A percentile compares a stretch with the other conserved stretches of the same genome.
phyloP scores from a whole-genome alignment of 92 coral and sea anemone genomes.

The Porites lobata region DNA sequence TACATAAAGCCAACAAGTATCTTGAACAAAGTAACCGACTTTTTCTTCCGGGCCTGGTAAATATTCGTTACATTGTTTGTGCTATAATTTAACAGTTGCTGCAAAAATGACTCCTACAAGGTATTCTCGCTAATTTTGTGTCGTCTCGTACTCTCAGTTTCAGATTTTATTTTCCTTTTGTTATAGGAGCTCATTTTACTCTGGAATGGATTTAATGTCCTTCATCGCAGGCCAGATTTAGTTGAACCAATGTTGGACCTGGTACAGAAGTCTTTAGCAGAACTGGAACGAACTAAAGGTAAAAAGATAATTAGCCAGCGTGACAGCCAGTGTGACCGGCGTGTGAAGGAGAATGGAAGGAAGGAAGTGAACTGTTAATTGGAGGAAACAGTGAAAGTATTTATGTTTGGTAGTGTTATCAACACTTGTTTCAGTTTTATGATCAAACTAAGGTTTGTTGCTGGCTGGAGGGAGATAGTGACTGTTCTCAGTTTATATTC shows the following conservation, averaged over 20 bases:
- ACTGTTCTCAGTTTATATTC: too few relatives aligned
- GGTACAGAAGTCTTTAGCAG: conserved; percentile 74
- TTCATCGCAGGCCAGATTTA: conserved; percentile 86
- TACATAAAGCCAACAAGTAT: conserved; percentile 89
- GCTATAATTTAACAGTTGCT: too few relatives aligned
- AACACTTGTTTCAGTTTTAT: too few relatives aligned
- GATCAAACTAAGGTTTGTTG: too few relatives aligned
- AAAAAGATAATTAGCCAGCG: background rate
- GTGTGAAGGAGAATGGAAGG: background rate
- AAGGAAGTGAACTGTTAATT: too few relatives aligned
- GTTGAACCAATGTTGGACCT: conserved; percentile 76
- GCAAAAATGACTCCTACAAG: too few relatives aligned
- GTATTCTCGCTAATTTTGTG: too few relatives aligned
- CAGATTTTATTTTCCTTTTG: background rate
- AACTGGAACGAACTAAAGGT: conserved; percentile 78
- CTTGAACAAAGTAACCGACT: conserved; percentile 88
- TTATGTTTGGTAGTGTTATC: too few relatives aligned
- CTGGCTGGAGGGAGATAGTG: too few relatives aligned
- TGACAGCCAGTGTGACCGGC: background rate
- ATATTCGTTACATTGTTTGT: background rate
- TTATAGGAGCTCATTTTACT: conserved; percentile 86
- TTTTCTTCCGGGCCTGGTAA: conserved; percentile 95
- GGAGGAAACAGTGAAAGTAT: too few relatives aligned
- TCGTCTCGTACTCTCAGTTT: background rate
- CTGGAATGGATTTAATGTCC: conserved; percentile 95